Base-by-base conservation (phyloP, 2,888 invertebrate species). In the Boloria selene region DNA sequence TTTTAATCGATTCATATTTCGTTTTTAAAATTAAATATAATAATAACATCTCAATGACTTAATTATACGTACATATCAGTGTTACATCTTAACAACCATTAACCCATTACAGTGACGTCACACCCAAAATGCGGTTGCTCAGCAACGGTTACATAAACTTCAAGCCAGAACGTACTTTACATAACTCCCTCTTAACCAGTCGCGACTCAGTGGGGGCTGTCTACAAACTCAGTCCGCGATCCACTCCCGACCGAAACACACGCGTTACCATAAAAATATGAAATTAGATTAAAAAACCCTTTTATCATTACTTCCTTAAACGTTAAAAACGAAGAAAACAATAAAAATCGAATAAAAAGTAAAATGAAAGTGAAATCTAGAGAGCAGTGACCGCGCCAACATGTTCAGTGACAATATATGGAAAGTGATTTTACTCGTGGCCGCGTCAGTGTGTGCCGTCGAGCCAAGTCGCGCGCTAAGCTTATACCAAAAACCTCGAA, bases 321-420 rank as follows among this genome's bases (percentile, higher is more conserved):
- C 49, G 47, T 38, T 49, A 59, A 17, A 49, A 59, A 10, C 49
- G 56, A 50, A 63, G 54, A 66, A 51, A 56, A 50, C 61, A 61
- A 67, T 74, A 75, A 76, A 64, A 61, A 60, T 59, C 62, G 65
- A 62, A 55, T 67, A 61, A 68, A 64, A 72, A 72, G 77, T 78
- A 85, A 82, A 83, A 90, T 90, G 91, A 91, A 90, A 91, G 91
- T 91, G 90, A 86, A 85, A 84, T 73, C 78, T 18, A 65, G 77
- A 75, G 88, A 81, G 77, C 89, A 89, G 79, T 90, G 90, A 90
- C 89, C 90, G 88, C 74, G 45, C 56, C 84, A 91, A 87, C 81
- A 93, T 93, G 93, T 86, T 85, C 42, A 84, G 86, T 82, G 88
- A 85, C 82, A 86, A 88, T 81, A 83, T 81, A 81, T 92, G 91